Evolutionary conservation across 2,113 vertebrate genomes (phyloP), one percentile per base, ranked within the genome.

Genomic region (Pitta sordida): DNA sequence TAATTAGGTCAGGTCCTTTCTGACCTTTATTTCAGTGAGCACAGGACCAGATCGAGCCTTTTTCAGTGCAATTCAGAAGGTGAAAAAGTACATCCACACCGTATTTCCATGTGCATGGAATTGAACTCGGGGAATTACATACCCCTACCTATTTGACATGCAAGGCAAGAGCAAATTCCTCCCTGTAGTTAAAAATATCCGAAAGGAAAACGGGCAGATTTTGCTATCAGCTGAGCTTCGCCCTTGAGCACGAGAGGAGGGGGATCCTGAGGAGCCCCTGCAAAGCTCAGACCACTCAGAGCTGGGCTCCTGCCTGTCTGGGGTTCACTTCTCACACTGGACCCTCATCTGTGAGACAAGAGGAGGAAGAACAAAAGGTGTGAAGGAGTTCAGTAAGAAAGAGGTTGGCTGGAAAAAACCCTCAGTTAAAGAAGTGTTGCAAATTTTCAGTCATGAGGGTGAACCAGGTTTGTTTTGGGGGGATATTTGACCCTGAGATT

Each of bases 91-190:
- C 55, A 26, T 64, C 83, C 76, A 30, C 13, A 6, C 37, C 15
- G 39, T 55, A 43, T 70, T 71, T 77, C n/a, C n/a, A n/a, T n/a
- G n/a, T n/a, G n/a, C n/a, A n/a, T n/a, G 44, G 52, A 71, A 44
- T 62, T 59, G 17, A 69, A 53, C 84, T 36, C 13, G 9, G 48
- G 74, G 82, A 86, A 79, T n/a, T 29, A 65, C 55, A 69, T 32
- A 83, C 90, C 87, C 74, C 73, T 74, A 90, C 53, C 64, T 83
- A n/a, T 83, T 21, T 85, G 80, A 91, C 51, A 39, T 11, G 52
- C 74, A 85, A 65, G 37, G 58, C 19, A 37, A 73, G 48, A 62
- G 74, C 26, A 49, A 16, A 79, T 71, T 82, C 71, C 78, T 87
- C 81, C 27, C 30, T 1, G 1, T 3, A 13, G 27, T 55, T 76